Percentiles rank a stretch among this genome's conserved stretches.
Evolutionary conservation across 2,113 vertebrate genomes (phyloP).

Genomic region (Physeter macrocephalus): DNA sequence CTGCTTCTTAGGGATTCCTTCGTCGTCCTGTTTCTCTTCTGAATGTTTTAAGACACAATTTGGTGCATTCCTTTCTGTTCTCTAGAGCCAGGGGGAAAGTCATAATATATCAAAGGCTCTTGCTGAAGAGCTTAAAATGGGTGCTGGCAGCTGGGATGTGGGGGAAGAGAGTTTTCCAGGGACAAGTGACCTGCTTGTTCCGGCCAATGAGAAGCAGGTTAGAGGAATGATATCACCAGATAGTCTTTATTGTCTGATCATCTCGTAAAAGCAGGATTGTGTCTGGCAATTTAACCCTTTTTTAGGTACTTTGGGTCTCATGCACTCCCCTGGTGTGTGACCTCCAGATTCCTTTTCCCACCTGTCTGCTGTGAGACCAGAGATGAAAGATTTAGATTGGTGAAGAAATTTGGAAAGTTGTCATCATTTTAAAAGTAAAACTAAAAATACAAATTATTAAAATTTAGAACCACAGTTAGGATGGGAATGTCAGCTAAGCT

Average conservation of each 20-base stretch:
- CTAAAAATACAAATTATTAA: not conserved
- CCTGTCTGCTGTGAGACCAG: not conserved
- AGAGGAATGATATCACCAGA: slow-evolving; percentile 55
- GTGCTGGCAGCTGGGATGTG: slow-evolving; percentile 53
- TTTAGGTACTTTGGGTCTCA: not conserved
- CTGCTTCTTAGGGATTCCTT: slow-evolving; percentile 45
- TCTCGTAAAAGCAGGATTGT: slow-evolving; percentile 43
- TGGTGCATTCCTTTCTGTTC: slow-evolving; percentile 43
- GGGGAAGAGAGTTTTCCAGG: slow-evolving; percentile 61
- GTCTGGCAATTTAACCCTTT: slow-evolving; percentile 54
- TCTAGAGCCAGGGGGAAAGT: not conserved
- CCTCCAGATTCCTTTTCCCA: slow-evolving; percentile 33
- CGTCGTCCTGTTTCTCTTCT: not conserved
- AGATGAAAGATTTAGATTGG: slow-evolving; percentile 18
- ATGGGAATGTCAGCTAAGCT: not conserved
- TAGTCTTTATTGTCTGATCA: slow-evolving; percentile 50
- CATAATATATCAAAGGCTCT: slow-evolving; percentile 29
- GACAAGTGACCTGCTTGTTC: slow-evolving; percentile 57
- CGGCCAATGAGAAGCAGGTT: slow-evolving; percentile 50
- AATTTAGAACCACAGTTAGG: not conserved
- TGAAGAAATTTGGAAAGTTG: not conserved
- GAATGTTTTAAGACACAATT: slow-evolving; percentile 36
- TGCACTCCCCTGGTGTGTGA: slow-evolving; percentile 10
- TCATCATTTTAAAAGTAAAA: not conserved
- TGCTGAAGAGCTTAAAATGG: slow-evolving; percentile 54